A percentile compares a stretch with the other conserved stretches of the same genome.
These are phyloP conservation scores for Esox masquinongy DNA, from an alignment of 2,797 vertebrate species.

Conservation along the genomic window DNA sequence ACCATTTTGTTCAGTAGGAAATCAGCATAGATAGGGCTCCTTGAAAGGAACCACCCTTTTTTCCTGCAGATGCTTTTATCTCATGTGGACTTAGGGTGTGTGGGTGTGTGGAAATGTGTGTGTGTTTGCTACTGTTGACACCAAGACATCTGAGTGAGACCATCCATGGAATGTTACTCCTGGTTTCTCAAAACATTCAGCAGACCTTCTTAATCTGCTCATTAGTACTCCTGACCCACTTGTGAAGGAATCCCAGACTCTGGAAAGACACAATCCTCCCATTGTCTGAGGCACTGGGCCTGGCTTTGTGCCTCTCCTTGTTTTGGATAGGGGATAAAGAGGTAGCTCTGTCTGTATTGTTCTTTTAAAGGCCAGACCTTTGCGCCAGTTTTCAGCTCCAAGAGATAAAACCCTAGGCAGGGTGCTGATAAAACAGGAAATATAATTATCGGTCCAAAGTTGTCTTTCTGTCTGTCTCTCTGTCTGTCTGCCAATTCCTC, in stretches of 20 bases:
- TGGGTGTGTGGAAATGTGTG: background rate
- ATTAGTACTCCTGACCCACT: constrained; percentile 38
- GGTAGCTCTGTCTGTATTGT: constrained; percentile 16
- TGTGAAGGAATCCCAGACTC: constrained; percentile 27
- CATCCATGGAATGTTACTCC: constrained; percentile 38
- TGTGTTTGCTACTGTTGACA: background rate
- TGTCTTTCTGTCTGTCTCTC: background rate
- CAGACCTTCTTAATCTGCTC: constrained; percentile 25
- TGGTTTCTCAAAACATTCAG: constrained; percentile 30
- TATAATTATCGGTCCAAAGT: background rate
- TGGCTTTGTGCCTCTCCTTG: constrained; percentile 17
- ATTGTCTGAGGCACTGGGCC: constrained; percentile 17
- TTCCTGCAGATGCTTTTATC: background rate
- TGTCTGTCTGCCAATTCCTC: background rate
- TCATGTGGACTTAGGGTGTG: background rate
- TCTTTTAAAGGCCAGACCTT: constrained; percentile 17
- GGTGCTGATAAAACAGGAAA: background rate
- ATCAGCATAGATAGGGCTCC: background rate
- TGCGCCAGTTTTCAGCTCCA: constrained; percentile 5
- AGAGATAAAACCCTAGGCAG: constrained; percentile 19
- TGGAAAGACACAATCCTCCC: constrained; percentile 23
- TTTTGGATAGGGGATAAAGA: constrained; percentile 35
- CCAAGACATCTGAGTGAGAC: constrained; percentile 28
- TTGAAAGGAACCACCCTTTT: background rate
- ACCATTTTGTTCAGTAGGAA: background rate